Conservation (phyloP, 2,113 vertebrate genomes). For the Dasyprocta punctata region DNA sequence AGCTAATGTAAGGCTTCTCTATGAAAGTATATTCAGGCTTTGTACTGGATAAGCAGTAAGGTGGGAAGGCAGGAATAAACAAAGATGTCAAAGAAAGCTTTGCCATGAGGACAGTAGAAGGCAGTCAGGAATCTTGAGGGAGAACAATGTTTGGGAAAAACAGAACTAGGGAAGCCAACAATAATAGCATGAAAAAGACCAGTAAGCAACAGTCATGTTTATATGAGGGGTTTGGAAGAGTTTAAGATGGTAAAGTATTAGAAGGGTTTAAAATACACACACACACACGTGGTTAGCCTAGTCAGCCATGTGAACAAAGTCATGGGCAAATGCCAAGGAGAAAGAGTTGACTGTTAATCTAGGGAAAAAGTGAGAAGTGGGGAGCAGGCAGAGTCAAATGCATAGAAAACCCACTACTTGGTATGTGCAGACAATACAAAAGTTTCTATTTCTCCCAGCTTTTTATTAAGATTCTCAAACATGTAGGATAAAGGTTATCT, state of each 20-base stretch:
- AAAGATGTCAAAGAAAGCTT: slow-evolving; percentile 39
- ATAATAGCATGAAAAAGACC: not conserved
- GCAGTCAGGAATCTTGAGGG: not conserved
- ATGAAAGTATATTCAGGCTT: slow-evolving; percentile 21
- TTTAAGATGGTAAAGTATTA: not conserved
- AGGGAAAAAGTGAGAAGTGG: not conserved
- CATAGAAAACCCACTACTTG: not conserved
- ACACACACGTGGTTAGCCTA: not conserved
- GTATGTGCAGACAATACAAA: not conserved
- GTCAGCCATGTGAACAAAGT: slow-evolving; percentile 25
- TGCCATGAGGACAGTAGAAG: not conserved
- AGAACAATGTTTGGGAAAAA: not conserved
- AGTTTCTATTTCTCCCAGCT: not conserved
- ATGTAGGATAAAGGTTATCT: slow-evolving; percentile 27
- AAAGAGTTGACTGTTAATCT: not conserved
- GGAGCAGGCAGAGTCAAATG: not conserved
- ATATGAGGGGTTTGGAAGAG: not conserved
- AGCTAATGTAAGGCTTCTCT: slow-evolving; percentile 60
- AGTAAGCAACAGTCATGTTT: slow-evolving; percentile 10
- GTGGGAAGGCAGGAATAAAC: not conserved
- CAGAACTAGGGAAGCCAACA: not conserved
- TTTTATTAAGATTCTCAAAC: slow-evolving; percentile 42
- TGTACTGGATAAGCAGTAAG: not conserved
- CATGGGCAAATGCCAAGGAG: not conserved
- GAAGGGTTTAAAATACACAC: slow-evolving; percentile 22